phyloP scores from a whole-genome alignment of 2,113 vertebrate species.

The Pachypanchax playfairii region DNA sequence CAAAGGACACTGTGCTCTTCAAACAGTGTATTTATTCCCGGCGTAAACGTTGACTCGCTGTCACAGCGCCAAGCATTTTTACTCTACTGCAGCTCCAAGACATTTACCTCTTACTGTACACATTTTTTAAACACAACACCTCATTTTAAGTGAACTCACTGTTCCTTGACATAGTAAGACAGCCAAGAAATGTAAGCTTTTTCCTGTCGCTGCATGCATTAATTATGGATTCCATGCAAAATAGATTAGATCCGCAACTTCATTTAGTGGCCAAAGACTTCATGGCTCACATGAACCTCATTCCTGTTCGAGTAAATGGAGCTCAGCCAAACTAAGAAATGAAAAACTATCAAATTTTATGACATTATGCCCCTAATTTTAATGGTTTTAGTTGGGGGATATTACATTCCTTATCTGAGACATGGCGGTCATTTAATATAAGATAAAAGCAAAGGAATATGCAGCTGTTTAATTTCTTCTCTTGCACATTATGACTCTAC shows the following conservation, averaged over 20 bases:
- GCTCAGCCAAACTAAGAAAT: background rate
- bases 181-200: constrained; percentile 56
- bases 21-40: constrained; percentile 43
- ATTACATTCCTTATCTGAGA: constrained; percentile 30
- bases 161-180: constrained; percentile 38
- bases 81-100: constrained; percentile 31
- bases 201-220: constrained; percentile 63
- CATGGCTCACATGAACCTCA: constrained; percentile 35
- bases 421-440: constrained; percentile 22
- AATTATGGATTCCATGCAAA: constrained; percentile 71
- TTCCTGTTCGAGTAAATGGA: constrained; percentile 27
- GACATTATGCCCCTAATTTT: constrained; percentile 23
- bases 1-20: constrained; percentile 7
- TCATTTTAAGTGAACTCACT: constrained; percentile 48
- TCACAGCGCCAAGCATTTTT: constrained; percentile 51
- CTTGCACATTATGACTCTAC: background rate
- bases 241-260: constrained; percentile 68
- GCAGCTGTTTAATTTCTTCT: constrained; percentile 11
- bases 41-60: constrained; percentile 54
- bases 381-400: constrained; percentile 15
- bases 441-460: constrained; percentile 13
- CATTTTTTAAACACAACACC: constrained; percentile 43
- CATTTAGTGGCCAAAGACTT: constrained; percentile 50
- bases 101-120: constrained; percentile 39
- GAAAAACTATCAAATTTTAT: constrained; percentile 16